Percentiles rank a stretch among this genome's conserved stretches.
phyloP scores from a whole-genome alignment of 1,140 invertebrate genomes.

The Gryon sp. region DNA sequence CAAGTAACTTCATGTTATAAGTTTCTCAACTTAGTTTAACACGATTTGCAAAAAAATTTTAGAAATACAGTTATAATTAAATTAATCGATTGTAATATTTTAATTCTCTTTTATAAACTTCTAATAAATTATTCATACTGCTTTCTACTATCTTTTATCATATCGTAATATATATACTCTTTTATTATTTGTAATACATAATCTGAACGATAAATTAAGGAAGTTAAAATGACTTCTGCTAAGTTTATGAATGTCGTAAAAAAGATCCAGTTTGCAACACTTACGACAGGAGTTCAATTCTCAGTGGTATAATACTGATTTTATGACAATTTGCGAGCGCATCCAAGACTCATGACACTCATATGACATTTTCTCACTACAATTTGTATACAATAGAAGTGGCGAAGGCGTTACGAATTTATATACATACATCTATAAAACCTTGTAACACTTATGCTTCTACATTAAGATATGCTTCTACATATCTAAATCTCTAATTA shows the following conservation, averaged over 20 bases:
- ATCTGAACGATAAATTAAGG: neutral
- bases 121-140: no score
- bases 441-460: neutral
- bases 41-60: no score
- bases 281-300: constrained; percentile 43
- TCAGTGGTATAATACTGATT: constrained; percentile 51
- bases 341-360: constrained; percentile 9
- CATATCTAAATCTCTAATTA: no score
- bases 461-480: no score
- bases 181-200: no score
- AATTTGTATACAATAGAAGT: constrained; percentile 44
- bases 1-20: neutral
- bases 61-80: no score
- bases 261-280: constrained; percentile 33
- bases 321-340: constrained; percentile 44
- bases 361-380: constrained; percentile 31
- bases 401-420: constrained; percentile 7
- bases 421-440: constrained; percentile 7
- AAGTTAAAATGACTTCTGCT: constrained; percentile 20
- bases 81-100: no score
- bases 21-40: no score
- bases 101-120: no score
- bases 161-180: no score
- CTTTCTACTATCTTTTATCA: no score
- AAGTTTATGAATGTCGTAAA: constrained; percentile 41